Evolutionary conservation across 2,113 vertebrate genomes (phyloP).

Genomic region (Hystrix brachyura): DNA sequence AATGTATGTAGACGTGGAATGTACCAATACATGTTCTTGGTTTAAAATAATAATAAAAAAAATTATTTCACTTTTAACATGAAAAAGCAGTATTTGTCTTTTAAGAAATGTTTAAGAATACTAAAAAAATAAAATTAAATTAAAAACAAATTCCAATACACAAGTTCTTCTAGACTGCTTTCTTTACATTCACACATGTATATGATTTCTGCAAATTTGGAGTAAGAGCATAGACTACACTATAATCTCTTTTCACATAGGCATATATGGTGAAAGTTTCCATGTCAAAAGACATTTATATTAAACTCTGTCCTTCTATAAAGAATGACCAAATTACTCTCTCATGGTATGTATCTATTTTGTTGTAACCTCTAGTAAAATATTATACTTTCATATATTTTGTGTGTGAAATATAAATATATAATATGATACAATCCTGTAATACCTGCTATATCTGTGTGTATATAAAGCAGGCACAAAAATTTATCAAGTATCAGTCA

Average conservation of each 20-base stretch:
- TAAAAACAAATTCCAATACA: slow-evolving; percentile 4
- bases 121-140: not conserved
- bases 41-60: too few species aligned
- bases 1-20: too few species aligned
- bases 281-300: not conserved
- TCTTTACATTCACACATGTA: not conserved
- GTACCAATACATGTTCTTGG: too few species aligned
- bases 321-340: not conserved
- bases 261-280: not conserved
- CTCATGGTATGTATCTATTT: not conserved
- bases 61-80: not conserved
- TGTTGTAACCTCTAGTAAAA: not conserved
- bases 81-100: not conserved
- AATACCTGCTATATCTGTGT: not conserved
- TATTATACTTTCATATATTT: not conserved
- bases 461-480: not conserved
- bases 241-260: not conserved
- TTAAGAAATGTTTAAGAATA: slow-evolving; percentile 17
- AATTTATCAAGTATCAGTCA: not conserved
- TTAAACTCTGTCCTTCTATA: not conserved
- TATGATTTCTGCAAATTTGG: not conserved
- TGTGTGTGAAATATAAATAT: not conserved
- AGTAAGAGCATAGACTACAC: not conserved
- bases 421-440: not conserved
- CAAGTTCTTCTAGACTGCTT: not conserved